Evolutionary conservation across 2,797 vertebrate species (phyloP).

Genomic region (Enteromius anoplus): DNA sequence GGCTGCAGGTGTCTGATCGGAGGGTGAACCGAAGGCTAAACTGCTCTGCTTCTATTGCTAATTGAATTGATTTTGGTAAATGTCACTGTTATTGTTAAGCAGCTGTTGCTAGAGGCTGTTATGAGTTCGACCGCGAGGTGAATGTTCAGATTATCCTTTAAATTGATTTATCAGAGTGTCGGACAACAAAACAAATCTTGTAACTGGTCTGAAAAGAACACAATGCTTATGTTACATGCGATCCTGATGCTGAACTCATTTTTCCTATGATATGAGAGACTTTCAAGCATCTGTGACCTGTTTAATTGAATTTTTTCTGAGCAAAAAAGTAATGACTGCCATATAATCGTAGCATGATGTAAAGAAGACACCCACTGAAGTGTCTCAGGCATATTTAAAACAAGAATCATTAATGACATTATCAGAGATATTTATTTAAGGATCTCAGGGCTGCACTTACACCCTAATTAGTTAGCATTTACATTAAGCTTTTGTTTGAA

Average conservation of each 20-base stretch:
- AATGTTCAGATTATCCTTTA: conserved; percentile 13
- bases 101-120: conserved; percentile 17
- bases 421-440: too few relatives aligned
- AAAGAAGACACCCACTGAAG: too few relatives aligned
- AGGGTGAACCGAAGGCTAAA: conserved; percentile 15
- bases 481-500: too few relatives aligned
- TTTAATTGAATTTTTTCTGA: too few relatives aligned
- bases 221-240: neutral
- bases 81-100: conserved; percentile 34
- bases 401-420: too few relatives aligned
- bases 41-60: neutral
- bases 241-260: neutral
- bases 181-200: neutral
- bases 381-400: too few relatives aligned
- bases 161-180: neutral
- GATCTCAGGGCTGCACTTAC: too few relatives aligned
- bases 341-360: too few relatives aligned
- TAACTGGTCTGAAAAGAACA: neutral
- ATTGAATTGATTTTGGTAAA: conserved; percentile 30
- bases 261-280: too few relatives aligned
- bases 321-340: too few relatives aligned
- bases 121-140: neutral
- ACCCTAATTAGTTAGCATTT: too few relatives aligned
- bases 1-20: conserved; percentile 6
- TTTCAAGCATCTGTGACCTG: too few relatives aligned